Base-by-base conservation (phyloP, 2,113 vertebrate genomes). In the Microcebus lehilahytsara region DNA sequence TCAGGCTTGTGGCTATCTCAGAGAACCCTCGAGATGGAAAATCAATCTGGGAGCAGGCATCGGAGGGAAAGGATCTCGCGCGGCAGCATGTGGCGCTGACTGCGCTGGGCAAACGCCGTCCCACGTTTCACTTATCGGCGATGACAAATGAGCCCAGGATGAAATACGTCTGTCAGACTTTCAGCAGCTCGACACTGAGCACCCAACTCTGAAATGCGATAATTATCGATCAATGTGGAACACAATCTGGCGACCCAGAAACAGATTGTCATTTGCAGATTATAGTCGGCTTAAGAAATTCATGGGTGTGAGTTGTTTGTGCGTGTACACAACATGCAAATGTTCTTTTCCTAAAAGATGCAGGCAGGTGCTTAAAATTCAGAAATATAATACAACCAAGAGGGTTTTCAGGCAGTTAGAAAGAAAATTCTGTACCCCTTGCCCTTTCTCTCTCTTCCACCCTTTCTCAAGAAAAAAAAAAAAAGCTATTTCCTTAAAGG, bases 51-150 rank as follows among this genome's bases (percentile, higher is more conserved):
- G 42, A 85, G 58, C 3, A 6, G 8, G 49, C 9, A 8, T 60
- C 34, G 1, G 22, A 40, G 60, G 1, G 16, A 89, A 40, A 42
- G 40, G 11, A 34, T 34, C n/a, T 22, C 0, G 13, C 25, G 5
- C 0, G 0, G 72, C 30, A 10, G 46, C 0, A 0, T 3, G 27
- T 4, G 2, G 0, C 0, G 9, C 16, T 0, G 10, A 37, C 10
- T 1, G 1, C 4, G 2, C 20, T 3, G 4, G 0, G 6, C 9
- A 49, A 74, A 19, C 72, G 9, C 49, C 0, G 16, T 3, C 37
- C 37, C 37, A 1, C n/a, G 22, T 81, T 51, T 79, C 34, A n/a
- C 89, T 92, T 30, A 74, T 46, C 88, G 9, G 74, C 81, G 72
- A 40, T 34, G 92, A 92, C 77, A 79, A 84, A 77, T 5, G 96